Base-by-base conservation (phyloP, 2,797 vertebrate species). In the Selene dorsalis region DNA sequence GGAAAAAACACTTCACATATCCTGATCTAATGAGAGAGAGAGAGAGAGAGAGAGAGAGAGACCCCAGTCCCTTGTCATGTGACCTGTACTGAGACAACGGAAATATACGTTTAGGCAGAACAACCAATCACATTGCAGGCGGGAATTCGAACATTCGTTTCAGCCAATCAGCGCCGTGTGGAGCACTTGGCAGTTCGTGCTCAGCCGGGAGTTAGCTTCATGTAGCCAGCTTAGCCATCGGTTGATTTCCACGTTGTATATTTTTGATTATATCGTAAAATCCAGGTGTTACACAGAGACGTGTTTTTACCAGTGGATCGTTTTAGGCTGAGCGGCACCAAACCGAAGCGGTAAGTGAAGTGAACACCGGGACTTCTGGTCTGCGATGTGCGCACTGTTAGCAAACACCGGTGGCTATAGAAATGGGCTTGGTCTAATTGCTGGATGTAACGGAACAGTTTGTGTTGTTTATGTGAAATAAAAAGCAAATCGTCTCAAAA, bases 161-260 rank as follows among this genome's bases (percentile, higher is more conserved):
- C 11, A 47, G 62, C 94, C 94, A 95, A 96, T 95, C 88, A 91
- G 71, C 22, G 6, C 45, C 65, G 1, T 9, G 53, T 0, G 0
- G 6, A 20, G 3, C 6, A 6, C 11, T 9, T 17, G 20, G 69
- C 13, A 28, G 60, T 50, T 13, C 18, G 45, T 39, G 12, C 12
- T 41, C 13, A 13, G 9, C 10, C 4, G 16, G 18, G n/a, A 48
- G 32, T 20, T 78, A 83, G 73, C 83, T 65, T 61, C 50, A 43
- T 61, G 30, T 35, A 53, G 69, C 62, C 61, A 47, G 66, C 38
- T 6, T 45, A 1, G 26, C 24, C 17, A 9, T 30, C 16, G 7
- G 8, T 2, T 28, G 0, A 10, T 32, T 57, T 41, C 30, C 43
- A n/a, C 9, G 13, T n/a, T 24, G 6, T 30, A 20, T 69, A 17